phyloP scores from a whole-genome alignment of 30 jellyfish, hydroid and myxozoan genomes.

The Rhopilema esculentum region DNA sequence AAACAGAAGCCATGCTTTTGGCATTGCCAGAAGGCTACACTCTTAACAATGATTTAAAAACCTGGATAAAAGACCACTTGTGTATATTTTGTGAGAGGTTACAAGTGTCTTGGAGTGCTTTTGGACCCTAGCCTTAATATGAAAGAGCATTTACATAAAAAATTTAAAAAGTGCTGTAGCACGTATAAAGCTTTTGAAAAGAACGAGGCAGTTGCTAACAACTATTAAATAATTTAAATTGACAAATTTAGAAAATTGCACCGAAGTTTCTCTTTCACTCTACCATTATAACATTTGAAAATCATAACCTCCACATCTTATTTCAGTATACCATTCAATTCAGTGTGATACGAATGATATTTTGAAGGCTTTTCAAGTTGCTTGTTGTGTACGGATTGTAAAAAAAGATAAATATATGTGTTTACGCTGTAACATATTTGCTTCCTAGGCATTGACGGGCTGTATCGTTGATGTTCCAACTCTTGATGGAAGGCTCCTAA shows the following conservation, averaged over 20 bases:
- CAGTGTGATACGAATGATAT: no score
- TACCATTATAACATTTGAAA: no score
- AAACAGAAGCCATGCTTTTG: neutral
- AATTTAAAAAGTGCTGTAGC: neutral
- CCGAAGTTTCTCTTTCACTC: no score
- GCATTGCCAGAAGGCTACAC: no score
- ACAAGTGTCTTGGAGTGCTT: neutral
- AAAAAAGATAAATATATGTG: neutral
- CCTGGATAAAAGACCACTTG: neutral
- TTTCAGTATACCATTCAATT: no score
- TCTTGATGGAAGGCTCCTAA: constrained; percentile 85
- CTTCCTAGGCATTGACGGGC: constrained; percentile 87
- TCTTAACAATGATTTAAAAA: neutral
- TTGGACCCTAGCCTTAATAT: constrained; percentile 3
- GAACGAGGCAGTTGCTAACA: no score
- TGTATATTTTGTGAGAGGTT: neutral
- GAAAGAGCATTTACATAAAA: neutral
- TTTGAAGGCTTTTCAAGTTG: neutral
- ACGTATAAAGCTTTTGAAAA: neutral
- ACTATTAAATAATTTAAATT: no score
- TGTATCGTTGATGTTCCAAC: constrained; percentile 97
- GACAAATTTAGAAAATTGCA: no score
- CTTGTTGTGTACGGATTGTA: neutral
- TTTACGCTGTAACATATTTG: no score
- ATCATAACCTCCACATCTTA: no score